Percentiles rank a stretch among this genome's conserved stretches.
phyloP scores from a whole-genome alignment of 2,797 vertebrate species.

The Eptatretus atami region DNA sequence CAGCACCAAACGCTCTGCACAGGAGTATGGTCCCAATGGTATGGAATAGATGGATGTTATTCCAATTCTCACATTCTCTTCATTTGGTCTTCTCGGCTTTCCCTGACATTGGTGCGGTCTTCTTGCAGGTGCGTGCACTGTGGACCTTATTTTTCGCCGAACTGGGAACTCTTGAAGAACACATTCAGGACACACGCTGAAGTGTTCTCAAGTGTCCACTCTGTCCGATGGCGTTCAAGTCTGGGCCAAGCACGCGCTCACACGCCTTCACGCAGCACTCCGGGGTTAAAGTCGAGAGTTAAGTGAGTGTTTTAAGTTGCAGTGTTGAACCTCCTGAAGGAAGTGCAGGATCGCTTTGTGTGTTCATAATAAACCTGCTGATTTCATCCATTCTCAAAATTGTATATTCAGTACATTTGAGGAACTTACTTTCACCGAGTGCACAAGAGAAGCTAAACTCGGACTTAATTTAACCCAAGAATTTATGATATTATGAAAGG shows the following conservation, averaged over 20 bases:
- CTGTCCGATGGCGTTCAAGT: slow-evolving; percentile 97
- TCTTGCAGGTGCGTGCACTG: slow-evolving; percentile 53
- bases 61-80: not conserved
- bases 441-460: too few relatives aligned
- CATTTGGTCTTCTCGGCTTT: slow-evolving; percentile 7
- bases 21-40: too few relatives aligned
- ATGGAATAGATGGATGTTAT: not conserved
- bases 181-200: slow-evolving; percentile 85
- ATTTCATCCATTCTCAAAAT: too few relatives aligned
- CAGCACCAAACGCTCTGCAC: too few relatives aligned
- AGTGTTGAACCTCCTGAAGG: too few relatives aligned
- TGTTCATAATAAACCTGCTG: too few relatives aligned
- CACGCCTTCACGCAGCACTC: slow-evolving; percentile 71
- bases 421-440: too few relatives aligned
- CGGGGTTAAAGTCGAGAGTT: slow-evolving; percentile 57
- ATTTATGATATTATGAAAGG: too few relatives aligned
- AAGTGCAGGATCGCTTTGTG: too few relatives aligned
- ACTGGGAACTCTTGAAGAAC: slow-evolving; percentile 49
- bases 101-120: slow-evolving; percentile 8
- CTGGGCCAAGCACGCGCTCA: slow-evolving; percentile 62
- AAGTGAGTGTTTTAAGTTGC: slow-evolving; percentile 32
- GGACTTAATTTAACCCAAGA: too few relatives aligned
- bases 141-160: slow-evolving; percentile 67
- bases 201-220: slow-evolving; percentile 89
- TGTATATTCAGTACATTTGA: too few relatives aligned